phyloP scores from a whole-genome alignment of 2,888 invertebrate genomes.

The Lordiphosa fenestrarum region DNA sequence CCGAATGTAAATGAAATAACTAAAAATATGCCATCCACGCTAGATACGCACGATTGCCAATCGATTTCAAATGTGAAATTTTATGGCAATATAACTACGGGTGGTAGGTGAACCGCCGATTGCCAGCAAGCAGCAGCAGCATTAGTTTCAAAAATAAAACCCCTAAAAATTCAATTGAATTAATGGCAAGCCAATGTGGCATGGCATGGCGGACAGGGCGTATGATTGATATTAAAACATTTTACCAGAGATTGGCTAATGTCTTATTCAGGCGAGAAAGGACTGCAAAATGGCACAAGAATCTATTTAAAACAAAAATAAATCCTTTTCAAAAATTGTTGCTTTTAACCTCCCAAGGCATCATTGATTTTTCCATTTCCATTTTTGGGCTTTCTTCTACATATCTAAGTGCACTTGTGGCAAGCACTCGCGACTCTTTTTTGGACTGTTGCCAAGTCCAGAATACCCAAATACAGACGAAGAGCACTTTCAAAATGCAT shows the following conservation, averaged over 20 bases:
- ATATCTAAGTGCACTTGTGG: conserved; percentile 42
- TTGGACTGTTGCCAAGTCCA: conserved; percentile 45
- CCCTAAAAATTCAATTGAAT: conserved; percentile 41
- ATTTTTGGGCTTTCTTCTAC: conserved; percentile 23
- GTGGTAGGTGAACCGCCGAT: not conserved
- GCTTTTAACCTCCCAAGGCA: conserved; percentile 25
- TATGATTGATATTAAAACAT: conserved; percentile 44
- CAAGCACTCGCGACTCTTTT: conserved; percentile 14
- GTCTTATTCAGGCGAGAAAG: conserved; percentile 27
- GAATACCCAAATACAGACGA: conserved; percentile 38
- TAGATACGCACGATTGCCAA: conserved; percentile 10
- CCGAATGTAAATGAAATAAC: conserved; percentile 28
- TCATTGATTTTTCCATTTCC: conserved; percentile 55
- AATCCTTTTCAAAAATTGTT: conserved; percentile 9
- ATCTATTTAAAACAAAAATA: not conserved
- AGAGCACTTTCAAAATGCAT: conserved; percentile 15
- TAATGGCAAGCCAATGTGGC: conserved; percentile 29
- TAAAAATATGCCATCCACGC: conserved; percentile 6
- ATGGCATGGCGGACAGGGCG: conserved; percentile 21
- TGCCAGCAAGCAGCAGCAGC: not conserved
- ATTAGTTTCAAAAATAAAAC: conserved; percentile 14
- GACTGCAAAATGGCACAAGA: conserved; percentile 7
- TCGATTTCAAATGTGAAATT: conserved; percentile 22
- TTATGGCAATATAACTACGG: conserved; percentile 17
- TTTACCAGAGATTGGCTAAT: conserved; percentile 16